Evolutionary conservation across 1,140 invertebrate species (phyloP).

Genomic region (Gonioctena quinquepunctata): DNA sequence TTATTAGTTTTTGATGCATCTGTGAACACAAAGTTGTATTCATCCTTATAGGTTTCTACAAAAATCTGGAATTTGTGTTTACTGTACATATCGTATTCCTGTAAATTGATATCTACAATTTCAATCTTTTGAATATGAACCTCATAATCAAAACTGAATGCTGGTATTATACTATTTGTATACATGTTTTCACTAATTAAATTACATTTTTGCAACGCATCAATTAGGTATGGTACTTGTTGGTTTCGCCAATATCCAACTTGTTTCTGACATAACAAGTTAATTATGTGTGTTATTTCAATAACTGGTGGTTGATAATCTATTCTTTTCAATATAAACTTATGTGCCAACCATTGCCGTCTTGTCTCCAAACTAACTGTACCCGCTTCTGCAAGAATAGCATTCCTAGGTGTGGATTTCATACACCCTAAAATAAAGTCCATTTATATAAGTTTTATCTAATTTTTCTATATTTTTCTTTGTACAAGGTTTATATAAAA

Average conservation of each 20-base stretch:
- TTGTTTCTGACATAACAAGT: background rate
- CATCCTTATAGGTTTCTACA: background rate
- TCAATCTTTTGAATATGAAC: background rate
- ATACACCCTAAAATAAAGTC: slow-evolving; percentile 7
- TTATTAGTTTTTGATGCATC: background rate
- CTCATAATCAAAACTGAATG: background rate
- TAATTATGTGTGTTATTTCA: background rate
- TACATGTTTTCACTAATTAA: no score
- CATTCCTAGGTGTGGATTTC: slow-evolving; percentile 11
- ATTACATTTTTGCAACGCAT: background rate
- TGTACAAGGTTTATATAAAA: background rate
- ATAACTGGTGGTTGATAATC: background rate
- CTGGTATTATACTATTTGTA: background rate
- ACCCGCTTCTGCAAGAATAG: slow-evolving; percentile 1
- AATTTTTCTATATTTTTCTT: background rate
- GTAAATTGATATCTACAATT: background rate
- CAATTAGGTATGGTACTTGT: background rate
- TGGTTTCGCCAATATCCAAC: background rate
- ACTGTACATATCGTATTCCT: background rate
- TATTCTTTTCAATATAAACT: slow-evolving; percentile 3
- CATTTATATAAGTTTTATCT: background rate
- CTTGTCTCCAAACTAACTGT: slow-evolving; percentile 7
- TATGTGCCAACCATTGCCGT: background rate
- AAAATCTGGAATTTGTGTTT: background rate
- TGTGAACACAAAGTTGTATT: background rate